Conservation (phyloP, 1,140 invertebrate genomes). For the Musca domestica region DNA sequence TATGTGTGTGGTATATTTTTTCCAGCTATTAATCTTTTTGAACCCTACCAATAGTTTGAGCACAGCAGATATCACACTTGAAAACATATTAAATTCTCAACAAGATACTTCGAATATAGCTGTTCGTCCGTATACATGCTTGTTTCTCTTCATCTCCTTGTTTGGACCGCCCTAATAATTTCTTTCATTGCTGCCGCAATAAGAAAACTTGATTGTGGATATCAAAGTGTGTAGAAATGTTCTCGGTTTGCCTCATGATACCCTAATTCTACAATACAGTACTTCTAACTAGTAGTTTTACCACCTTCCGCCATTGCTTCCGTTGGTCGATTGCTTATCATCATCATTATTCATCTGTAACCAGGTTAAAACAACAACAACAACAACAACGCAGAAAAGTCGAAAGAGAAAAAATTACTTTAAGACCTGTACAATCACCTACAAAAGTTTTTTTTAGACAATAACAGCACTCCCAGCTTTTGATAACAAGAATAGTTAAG, state of each 20-base stretch:
- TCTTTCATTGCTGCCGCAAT: too few relatives aligned
- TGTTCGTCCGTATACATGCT: too few relatives aligned
- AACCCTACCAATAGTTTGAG: too few relatives aligned
- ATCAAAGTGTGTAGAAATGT: not conserved
- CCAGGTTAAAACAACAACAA: not conserved
- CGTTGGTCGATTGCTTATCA: not conserved
- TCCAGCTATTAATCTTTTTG: too few relatives aligned
- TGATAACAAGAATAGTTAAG: not conserved
- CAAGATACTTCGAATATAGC: too few relatives aligned
- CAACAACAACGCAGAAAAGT: not conserved
- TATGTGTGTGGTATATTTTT: too few relatives aligned
- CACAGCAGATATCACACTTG: too few relatives aligned
- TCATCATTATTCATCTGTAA: conserved; percentile 20
- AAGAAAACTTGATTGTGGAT: not conserved
- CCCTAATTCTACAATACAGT: conserved; percentile 4
- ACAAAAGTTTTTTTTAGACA: not conserved
- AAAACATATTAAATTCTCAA: too few relatives aligned
- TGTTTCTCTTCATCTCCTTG: too few relatives aligned
- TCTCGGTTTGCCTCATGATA: conserved; percentile 6
- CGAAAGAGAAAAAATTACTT: too few relatives aligned
- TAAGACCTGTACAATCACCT: too few relatives aligned
- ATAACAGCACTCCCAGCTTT: not conserved
- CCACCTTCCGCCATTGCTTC: not conserved
- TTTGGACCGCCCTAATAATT: too few relatives aligned
- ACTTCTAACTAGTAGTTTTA: conserved; percentile 16